Evolutionary conservation across 2,797 vertebrate genomes (phyloP), one percentile per base, ranked within the genome.

Genomic region (Sciaenops ocellatus): DNA sequence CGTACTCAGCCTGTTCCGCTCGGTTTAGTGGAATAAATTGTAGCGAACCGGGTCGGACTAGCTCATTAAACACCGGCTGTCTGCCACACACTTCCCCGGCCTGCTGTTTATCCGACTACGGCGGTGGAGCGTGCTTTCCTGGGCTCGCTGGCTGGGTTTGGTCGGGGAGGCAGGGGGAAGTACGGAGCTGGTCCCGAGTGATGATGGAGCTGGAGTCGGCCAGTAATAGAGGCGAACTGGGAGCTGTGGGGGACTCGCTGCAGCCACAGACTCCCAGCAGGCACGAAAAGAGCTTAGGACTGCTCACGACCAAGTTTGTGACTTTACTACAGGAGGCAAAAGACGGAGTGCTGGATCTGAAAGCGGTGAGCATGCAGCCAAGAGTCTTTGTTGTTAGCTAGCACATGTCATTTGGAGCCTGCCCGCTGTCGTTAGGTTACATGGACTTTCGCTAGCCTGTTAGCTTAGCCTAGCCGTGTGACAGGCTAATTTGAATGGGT

Each of bases 301-400:
- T 99, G 80, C 96, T 99, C 83, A 99, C 98, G 20, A 98, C 98
- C 82, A 98, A 98, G 94, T 99, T 99, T 91, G 98, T 99, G 82
- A 98, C 97, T 68, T 90, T 99, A 62, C 94, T 99, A 57, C 98
- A 99, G 86, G 98, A 99, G 90, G 98, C 98, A 56, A 98, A 99
- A 94, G 98, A 99, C 91, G 98, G 98, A 66, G 98, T 99, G 61
- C 94, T 99, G 90, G 98, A 99, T 91, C 96, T 99, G 48, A 99
- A 99, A 88, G 96, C 97, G 92, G 98, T 98, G 95, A 95, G 95
- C 82, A 60, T 59, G 78, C 64, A 80, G 60, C 66, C 42, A 22
- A 0, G 22, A 55, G 77, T 85, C 90, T 94, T 93, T 93, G 93
- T 92, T 94, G 92, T 92, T 85, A 89, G 93, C 90, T 92, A 93